A percentile compares a stretch with the other conserved stretches of the same genome.
These are phyloP conservation scores for Agraylea sexmaculata DNA, from an alignment of 1,140 invertebrate genomes.

Conservation along the genomic window DNA sequence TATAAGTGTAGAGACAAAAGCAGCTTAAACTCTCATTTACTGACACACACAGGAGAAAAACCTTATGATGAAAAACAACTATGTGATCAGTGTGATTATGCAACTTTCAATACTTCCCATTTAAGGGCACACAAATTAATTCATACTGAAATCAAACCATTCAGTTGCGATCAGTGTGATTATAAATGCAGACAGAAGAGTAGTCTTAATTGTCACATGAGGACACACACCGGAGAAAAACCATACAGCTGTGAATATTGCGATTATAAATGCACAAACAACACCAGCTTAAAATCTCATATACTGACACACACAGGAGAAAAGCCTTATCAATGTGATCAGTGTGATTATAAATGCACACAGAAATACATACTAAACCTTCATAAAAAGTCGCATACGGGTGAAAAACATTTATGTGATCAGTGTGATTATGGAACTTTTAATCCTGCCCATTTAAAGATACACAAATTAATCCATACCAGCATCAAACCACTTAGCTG, in stretches of 20 bases:
- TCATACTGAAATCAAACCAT: conserved; percentile 6
- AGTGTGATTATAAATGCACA: conserved; percentile 1
- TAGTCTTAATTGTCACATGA: conserved; percentile 6
- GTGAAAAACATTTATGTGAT: no score
- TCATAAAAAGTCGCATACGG: conserved; percentile 1
- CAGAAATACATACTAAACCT: conserved; percentile 8
- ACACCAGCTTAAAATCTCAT: conserved; percentile 4
- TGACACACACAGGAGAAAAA: conserved; percentile 2
- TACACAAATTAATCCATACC: no score
- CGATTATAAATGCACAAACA: conserved; percentile 5
- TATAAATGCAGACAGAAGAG: conserved; percentile 4
- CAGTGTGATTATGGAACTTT: no score
- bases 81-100: conserved; percentile 1
- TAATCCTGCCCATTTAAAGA: no score
- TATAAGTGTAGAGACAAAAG: conserved; percentile 9
- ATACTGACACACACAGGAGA: conserved; percentile 7
- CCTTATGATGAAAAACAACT: no score
- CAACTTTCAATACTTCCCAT: not conserved
- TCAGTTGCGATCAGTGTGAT: not conserved
- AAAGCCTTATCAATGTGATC: conserved; percentile 6
- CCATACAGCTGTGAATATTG: conserved; percentile 9
- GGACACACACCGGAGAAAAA: conserved; percentile 5
- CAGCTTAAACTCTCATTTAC: not conserved
- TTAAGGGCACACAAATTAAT: conserved; percentile 4
- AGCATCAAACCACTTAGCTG: no score